phyloP scores from a whole-genome alignment of 2,113 vertebrate species.

The Phyllostomus hastatus region DNA sequence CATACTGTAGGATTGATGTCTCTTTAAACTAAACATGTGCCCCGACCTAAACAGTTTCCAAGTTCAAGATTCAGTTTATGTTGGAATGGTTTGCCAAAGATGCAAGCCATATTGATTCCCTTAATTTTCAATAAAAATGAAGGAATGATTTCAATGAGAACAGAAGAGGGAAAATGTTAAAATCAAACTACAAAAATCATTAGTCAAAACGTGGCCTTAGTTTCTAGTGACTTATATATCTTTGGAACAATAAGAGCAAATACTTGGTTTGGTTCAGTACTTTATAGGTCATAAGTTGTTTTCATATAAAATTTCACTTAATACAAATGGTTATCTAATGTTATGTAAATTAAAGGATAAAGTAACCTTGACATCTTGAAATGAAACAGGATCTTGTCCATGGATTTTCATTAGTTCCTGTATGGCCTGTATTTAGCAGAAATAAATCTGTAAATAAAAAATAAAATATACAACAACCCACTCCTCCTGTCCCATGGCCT shows the following conservation, averaged over 20 bases:
- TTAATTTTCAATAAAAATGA: slow-evolving; percentile 32
- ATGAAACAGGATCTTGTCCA: slow-evolving; percentile 95
- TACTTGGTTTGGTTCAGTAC: background rate
- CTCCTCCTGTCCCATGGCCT: background rate
- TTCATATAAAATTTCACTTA: slow-evolving; percentile 48
- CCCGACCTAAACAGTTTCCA: background rate
- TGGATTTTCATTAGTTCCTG: slow-evolving; percentile 99
- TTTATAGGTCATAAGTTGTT: background rate
- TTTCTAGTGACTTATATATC: slow-evolving; percentile 19
- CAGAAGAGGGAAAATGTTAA: background rate
- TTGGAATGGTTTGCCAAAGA: background rate
- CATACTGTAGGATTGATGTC: background rate
- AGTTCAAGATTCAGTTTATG: background rate
- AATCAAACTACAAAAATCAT: slow-evolving; percentile 11
- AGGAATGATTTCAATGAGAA: slow-evolving; percentile 27
- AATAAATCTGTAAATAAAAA: slow-evolving; percentile 60
- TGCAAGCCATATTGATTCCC: background rate
- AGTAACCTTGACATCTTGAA: slow-evolving; percentile 97
- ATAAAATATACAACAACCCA: background rate
- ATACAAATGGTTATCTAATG: slow-evolving; percentile 20
- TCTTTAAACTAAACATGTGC: background rate
- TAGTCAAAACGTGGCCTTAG: background rate
- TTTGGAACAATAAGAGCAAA: slow-evolving; percentile 44
- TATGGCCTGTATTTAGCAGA: slow-evolving; percentile 86
- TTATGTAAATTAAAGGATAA: slow-evolving; percentile 44